Percentiles rank a stretch among this genome's conserved stretches.
phyloP scores from a whole-genome alignment of 2,797 vertebrate genomes.

The Rhabdophis nuchalis region DNA sequence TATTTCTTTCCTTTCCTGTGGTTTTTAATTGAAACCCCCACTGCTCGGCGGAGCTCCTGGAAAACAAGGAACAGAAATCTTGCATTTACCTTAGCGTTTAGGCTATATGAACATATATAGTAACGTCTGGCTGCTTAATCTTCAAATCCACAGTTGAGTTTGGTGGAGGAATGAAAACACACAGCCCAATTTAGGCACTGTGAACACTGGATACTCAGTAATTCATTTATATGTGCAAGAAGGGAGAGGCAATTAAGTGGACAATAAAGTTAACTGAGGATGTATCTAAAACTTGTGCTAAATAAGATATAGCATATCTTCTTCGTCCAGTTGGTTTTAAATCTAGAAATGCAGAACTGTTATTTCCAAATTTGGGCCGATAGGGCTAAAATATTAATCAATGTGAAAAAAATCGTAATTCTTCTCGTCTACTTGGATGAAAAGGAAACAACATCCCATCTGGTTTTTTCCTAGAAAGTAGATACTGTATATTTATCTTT shows the following conservation, averaged over 20 bases:
- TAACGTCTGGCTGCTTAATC: conserved; percentile 54
- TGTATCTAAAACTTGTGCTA: not conserved
- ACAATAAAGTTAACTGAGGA: not conserved
- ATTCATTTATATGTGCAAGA: conserved; percentile 14
- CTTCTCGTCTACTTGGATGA: not conserved
- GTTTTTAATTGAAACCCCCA: conserved; percentile 82
- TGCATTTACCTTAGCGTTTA: conserved; percentile 68
- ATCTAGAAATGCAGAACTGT: too few relatives aligned
- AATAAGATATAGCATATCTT: not conserved
- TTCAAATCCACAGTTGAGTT: conserved; percentile 54
- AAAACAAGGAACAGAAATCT: conserved; percentile 72
- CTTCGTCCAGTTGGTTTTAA: not conserved
- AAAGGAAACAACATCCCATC: not conserved
- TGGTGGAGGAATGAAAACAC: conserved; percentile 39
- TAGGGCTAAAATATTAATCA: not conserved
- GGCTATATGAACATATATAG: conserved; percentile 59
- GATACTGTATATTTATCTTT: not conserved
- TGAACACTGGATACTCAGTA: conserved; percentile 17
- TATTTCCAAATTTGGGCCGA: not conserved
- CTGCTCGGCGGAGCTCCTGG: conserved; percentile 70
- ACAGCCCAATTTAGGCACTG: conserved; percentile 31
- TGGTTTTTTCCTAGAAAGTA: not conserved
- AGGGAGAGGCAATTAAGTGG: conserved; percentile 35
- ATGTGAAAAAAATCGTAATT: not conserved
- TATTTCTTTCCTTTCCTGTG: conserved; percentile 78